Evolutionary conservation across 2,113 vertebrate species (phyloP), one percentile per base, ranked within the genome.

Genomic region (Corydoras sp.): DNA sequence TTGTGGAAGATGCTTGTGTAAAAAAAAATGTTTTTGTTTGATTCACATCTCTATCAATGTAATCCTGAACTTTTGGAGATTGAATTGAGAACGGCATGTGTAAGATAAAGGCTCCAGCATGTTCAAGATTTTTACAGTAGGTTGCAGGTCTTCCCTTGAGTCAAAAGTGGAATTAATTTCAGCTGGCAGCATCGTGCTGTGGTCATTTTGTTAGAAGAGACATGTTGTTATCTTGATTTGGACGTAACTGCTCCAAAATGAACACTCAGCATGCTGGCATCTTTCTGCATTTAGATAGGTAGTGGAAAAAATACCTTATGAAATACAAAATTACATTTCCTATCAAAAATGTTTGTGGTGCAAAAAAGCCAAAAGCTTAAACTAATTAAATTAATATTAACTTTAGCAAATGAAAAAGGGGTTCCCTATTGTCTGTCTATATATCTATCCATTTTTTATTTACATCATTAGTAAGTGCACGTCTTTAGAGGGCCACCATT

Each of bases 221-320:
- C 84, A 86, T 89, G 88, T 90, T 88, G 88, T 89, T 89, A 89
- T 89, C 86, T 86, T 89, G 86, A 90, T 91, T 90, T 88, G 86
- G 83, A 86, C 77, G 75, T 88, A 88, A 88, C 85, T 74, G 83
- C 81, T 85, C 79, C 82, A 84, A 83, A 89, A 85, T 85, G 85
- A 87, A 81, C 81, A 79, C 83, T 82, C 85, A 73, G 86, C 82
- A 85, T 83, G 81, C 85, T 80, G 86, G 77, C 78, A 69, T 82
- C 75, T 80, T 83, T 80, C 81, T 80, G 78, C 69, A 81, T 75
- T 83, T 67, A 67, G 74, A 80, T 75, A 24, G 18, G 1, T 24
- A 24, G 18, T 24, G 18, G 18, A 18, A 70, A 29, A 65, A 64
- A 59, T 63, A 73, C 65, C 43, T 13, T 18, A 53, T 55, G 6